phyloP scores from a whole-genome alignment of 1,140 invertebrate species.

The Scylla paramamosain region DNA sequence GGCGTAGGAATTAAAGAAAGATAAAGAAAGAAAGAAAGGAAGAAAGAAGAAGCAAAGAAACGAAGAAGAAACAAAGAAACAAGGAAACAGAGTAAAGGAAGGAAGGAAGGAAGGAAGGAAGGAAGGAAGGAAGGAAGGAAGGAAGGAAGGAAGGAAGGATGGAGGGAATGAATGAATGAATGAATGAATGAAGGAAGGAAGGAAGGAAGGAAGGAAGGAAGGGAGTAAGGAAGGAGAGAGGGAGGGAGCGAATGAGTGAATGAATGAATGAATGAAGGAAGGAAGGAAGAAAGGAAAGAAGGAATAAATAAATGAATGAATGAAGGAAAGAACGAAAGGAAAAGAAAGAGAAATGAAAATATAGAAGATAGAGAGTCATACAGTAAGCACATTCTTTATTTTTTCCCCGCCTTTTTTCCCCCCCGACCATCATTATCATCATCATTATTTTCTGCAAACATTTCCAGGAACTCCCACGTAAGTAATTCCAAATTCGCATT shows the following conservation, averaged over 20 bases:
- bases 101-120: neutral
- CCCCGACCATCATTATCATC: too few species aligned
- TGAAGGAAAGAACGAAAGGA: too few species aligned
- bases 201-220: neutral
- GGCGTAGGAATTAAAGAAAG: too few species aligned
- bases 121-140: neutral
- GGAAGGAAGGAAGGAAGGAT: neutral
- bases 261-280: neutral
- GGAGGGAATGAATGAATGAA: too few species aligned
- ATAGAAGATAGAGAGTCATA: too few species aligned
- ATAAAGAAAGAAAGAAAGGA: neutral
- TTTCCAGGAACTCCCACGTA: neutral
- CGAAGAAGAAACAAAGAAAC: too few species aligned
- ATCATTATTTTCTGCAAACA: too few species aligned
- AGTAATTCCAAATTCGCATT: neutral
- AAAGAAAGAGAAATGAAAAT: too few species aligned
- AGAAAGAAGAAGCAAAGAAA: neutral
- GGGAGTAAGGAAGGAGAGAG: neutral
- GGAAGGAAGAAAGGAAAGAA: neutral
- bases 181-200: too few species aligned
- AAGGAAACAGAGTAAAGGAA: neutral
- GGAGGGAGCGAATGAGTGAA: neutral
- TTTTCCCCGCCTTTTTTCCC: too few species aligned
- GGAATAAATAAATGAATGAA: too few species aligned
- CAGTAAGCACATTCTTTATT: too few species aligned